phyloP scores from a whole-genome alignment of 2,113 vertebrate species.

The Triplophysa siluroides region DNA sequence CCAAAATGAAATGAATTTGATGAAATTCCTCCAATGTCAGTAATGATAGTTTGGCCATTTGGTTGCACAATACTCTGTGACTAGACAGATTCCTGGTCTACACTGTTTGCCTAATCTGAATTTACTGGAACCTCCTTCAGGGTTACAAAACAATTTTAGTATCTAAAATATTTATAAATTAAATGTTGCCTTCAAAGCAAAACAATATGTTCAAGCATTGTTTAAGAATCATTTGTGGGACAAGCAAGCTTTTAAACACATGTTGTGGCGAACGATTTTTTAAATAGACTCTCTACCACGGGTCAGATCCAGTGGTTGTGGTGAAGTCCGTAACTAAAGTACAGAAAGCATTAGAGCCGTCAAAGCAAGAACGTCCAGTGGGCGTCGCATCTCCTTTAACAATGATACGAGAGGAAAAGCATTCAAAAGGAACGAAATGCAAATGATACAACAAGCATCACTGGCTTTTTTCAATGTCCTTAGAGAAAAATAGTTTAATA shows the following conservation, averaged over 20 bases:
- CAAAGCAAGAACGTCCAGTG: constrained; percentile 17
- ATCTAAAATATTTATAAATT: too few species aligned
- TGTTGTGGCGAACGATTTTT: constrained; percentile 21
- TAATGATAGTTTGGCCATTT: constrained; percentile 6
- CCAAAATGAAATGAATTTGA: neutral
- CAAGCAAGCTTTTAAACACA: constrained; percentile 1
- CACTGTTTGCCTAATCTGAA: neutral
- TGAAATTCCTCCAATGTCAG: too few species aligned
- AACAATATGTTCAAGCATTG: neutral
- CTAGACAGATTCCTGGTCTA: neutral
- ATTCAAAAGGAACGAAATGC: constrained; percentile 3
- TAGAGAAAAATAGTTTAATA: neutral
- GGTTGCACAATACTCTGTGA: neutral
- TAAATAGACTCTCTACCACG: constrained; percentile 18
- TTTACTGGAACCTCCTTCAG: neutral
- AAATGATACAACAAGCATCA: neutral
- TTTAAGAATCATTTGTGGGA: constrained; percentile 18
- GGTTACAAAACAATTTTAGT: neutral
- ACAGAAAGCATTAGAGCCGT: constrained; percentile 28
- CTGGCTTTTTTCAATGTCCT: neutral
- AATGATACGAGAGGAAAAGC: neutral
- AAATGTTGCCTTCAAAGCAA: neutral
- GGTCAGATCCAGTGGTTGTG: constrained; percentile 21
- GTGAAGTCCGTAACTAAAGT: constrained; percentile 8
- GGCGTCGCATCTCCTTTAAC: neutral